Conservation (phyloP, 2,113 vertebrate genomes). For the Falcunculus frontatus region DNA sequence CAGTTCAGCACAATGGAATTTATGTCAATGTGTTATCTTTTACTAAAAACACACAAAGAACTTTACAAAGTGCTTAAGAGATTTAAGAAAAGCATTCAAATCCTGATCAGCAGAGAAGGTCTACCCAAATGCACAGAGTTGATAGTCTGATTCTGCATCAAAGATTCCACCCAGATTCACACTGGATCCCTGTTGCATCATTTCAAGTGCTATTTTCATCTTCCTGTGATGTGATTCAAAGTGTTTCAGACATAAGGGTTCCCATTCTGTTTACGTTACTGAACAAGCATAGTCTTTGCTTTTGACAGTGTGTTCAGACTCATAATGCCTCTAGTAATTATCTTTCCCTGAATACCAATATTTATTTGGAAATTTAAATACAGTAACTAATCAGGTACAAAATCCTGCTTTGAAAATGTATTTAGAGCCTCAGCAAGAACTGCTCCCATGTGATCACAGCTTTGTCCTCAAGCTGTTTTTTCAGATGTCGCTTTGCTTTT, state of each 20-base stretch:
- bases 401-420: neutral
- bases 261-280: neutral
- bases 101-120: neutral
- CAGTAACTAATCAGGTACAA: neutral
- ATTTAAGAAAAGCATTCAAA: neutral
- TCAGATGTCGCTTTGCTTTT: neutral
- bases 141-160: neutral
- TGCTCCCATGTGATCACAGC: neutral
- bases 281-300: neutral
- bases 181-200: neutral
- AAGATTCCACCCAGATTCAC: neutral
- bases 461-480: neutral
- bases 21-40: neutral
- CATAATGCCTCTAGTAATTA: neutral
- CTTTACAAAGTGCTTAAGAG: neutral
- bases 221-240: neutral
- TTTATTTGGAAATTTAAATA: slow-evolving; percentile 31
- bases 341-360: neutral
- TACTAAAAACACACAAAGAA: neutral
- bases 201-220: neutral
- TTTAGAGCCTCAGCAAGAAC: neutral
- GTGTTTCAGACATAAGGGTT: neutral
- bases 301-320: neutral
- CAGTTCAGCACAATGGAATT: neutral
- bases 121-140: neutral